These are phyloP conservation scores for Andrena flavipes DNA, from an alignment of 2,888 invertebrate species.

Conservation along the genomic window DNA sequence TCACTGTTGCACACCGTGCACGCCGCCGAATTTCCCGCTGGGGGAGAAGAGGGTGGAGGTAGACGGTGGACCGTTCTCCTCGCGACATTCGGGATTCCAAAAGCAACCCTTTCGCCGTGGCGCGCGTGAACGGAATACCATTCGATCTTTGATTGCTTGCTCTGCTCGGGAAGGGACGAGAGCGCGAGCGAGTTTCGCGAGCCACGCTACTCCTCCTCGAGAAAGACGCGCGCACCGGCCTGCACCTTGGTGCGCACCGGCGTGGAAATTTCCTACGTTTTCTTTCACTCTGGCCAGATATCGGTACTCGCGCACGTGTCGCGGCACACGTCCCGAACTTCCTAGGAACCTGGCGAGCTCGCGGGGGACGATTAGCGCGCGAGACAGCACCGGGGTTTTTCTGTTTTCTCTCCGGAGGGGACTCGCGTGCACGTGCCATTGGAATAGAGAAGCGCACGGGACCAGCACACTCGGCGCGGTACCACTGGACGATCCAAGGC, in stretches of 20 bases:
- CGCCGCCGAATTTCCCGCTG: conserved; percentile 3
- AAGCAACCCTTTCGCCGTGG: conserved; percentile 5
- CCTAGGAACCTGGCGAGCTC: neutral
- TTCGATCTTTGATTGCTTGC: conserved; percentile 6
- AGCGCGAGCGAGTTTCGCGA: conserved; percentile 23
- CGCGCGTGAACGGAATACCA: conserved; percentile 40
- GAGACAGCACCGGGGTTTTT: neutral
- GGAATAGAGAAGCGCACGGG: conserved; percentile 25
- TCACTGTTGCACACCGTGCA: conserved; percentile 20
- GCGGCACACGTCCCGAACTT: neutral
- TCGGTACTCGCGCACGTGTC: conserved; percentile 20
- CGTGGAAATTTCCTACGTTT: conserved; percentile 34
- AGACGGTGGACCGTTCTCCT: neutral
- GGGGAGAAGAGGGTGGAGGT: too few relatives aligned
- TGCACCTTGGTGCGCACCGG: conserved; percentile 16
- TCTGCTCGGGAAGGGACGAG: neutral
- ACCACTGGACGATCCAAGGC: conserved; percentile 24
- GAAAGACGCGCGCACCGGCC: neutral
- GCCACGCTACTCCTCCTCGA: neutral
- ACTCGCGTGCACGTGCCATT: conserved; percentile 33
- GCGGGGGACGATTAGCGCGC: neutral
- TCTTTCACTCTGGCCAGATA: neutral
- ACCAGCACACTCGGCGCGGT: conserved; percentile 21
- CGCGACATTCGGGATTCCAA: conserved; percentile 21
- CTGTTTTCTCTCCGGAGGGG: conserved; percentile 12